A percentile compares a stretch with the other conserved stretches of the same genome.
Conservation (phyloP, 2,797 vertebrate species). For the Syngnathus acus region DNA sequence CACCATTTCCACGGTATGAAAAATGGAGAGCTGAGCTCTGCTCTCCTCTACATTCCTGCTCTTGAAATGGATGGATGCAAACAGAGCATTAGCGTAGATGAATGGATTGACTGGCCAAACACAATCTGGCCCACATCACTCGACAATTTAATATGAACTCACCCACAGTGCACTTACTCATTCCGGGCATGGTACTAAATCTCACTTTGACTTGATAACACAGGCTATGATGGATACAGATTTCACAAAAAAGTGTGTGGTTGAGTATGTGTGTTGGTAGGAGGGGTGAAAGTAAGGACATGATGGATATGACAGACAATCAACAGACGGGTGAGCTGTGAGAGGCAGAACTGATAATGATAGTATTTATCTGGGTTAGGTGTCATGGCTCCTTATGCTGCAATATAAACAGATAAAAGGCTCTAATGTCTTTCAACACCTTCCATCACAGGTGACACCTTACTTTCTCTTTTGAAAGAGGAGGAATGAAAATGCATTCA, state of each 20-base stretch:
- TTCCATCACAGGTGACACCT: constrained; percentile 45
- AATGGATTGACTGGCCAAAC: constrained; percentile 58
- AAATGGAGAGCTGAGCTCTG: neutral
- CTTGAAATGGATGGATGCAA: constrained; percentile 47
- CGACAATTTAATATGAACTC: constrained; percentile 61
- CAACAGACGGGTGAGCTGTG: constrained; percentile 49
- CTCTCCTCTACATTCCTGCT: constrained; percentile 20
- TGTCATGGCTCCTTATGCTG: constrained; percentile 50
- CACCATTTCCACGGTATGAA: neutral
- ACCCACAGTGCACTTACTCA: constrained; percentile 45
- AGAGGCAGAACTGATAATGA: constrained; percentile 59
- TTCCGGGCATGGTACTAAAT: constrained; percentile 50
- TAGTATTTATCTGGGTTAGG: constrained; percentile 65
- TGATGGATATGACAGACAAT: constrained; percentile 55
- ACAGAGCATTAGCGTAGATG: constrained; percentile 53
- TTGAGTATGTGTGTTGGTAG: constrained; percentile 10
- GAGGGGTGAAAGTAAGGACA: constrained; percentile 24
- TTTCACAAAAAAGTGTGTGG: constrained; percentile 33
- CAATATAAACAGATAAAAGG: constrained; percentile 50
- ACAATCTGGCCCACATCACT: constrained; percentile 63
- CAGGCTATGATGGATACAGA: constrained; percentile 51
- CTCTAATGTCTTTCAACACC: constrained; percentile 41
- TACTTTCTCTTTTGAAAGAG: constrained; percentile 25
- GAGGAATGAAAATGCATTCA: constrained; percentile 22
- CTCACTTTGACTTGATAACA: constrained; percentile 55